Evolutionary conservation across 2,113 vertebrate genomes (phyloP).

Genomic region (Ictalurus punctatus): DNA sequence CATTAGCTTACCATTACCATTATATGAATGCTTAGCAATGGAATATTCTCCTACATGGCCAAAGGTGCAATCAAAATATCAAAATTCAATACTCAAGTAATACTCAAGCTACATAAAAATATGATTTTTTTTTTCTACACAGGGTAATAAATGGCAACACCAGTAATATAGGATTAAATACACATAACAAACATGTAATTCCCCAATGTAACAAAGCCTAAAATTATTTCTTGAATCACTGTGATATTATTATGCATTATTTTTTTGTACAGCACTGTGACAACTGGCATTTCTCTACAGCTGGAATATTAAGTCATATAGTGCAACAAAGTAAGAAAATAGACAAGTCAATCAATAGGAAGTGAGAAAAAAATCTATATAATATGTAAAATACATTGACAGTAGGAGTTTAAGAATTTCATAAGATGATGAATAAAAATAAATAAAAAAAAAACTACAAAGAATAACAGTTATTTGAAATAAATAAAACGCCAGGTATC

Average conservation of each 20-base stretch:
- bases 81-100: slow-evolving; percentile 10
- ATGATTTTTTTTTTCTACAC: slow-evolving; percentile 1
- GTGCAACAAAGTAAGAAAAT: slow-evolving; percentile 18
- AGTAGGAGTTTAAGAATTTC: slow-evolving; percentile 13
- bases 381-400: slow-evolving; percentile 48
- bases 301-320: neutral
- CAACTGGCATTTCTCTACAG: neutral
- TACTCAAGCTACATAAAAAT: slow-evolving; percentile 44
- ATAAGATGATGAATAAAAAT: slow-evolving; percentile 46
- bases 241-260: neutral
- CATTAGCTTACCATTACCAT: neutral
- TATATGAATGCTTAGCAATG: neutral
- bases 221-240: neutral
- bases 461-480: slow-evolving; percentile 54
- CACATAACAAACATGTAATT: neutral
- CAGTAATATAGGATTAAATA: neutral
- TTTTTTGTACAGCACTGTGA: neutral
- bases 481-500: slow-evolving; percentile 52
- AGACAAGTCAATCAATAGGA: neutral
- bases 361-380: slow-evolving; percentile 40
- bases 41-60: slow-evolving; percentile 29
- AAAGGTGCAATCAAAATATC: slow-evolving; percentile 52
- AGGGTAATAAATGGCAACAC: neutral
- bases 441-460: slow-evolving; percentile 56
- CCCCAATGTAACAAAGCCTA: neutral